A percentile compares a stretch with the other conserved stretches of the same genome.
Evolutionary conservation across 2,888 invertebrate genomes (phyloP).

Genomic region (Polylopha cassiicola): DNA sequence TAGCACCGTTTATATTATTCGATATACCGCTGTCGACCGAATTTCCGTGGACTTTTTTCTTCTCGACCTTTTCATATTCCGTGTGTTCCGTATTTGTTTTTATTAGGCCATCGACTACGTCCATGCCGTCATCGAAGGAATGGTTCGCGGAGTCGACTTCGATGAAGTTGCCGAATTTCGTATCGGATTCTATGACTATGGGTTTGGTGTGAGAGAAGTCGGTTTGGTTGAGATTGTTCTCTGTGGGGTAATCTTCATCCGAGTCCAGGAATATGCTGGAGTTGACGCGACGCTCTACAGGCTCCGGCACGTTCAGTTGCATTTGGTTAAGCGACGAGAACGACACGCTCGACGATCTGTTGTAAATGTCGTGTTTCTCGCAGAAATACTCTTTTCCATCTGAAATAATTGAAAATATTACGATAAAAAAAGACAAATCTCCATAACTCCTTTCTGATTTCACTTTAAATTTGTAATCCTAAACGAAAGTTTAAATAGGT

Average conservation of each 20-base stretch:
- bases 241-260: conserved; percentile 66
- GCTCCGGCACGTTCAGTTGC: conserved; percentile 63
- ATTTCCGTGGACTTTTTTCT: conserved; percentile 58
- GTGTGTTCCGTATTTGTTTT: conserved; percentile 40
- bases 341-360: conserved; percentile 63
- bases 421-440: neutral
- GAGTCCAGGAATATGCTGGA: conserved; percentile 57
- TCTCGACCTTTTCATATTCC: conserved; percentile 37
- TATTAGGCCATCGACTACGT: conserved; percentile 57
- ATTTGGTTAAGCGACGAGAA: conserved; percentile 63
- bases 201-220: conserved; percentile 70
- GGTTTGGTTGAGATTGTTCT: conserved; percentile 67
- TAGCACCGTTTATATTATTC: conserved; percentile 49
- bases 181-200: conserved; percentile 64
- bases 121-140: conserved; percentile 65
- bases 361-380: conserved; percentile 69
- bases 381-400: conserved; percentile 71
- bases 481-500: too few species aligned
- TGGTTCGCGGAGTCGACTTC: conserved; percentile 63
- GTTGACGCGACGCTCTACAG: conserved; percentile 57
- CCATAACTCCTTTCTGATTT: too few species aligned
- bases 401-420: conserved; percentile 32
- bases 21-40: conserved; percentile 70
- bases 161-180: conserved; percentile 51
- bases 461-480: too few species aligned